Conservation (phyloP, 1,140 invertebrate genomes). For the Ceratoteleas bidentatus region DNA sequence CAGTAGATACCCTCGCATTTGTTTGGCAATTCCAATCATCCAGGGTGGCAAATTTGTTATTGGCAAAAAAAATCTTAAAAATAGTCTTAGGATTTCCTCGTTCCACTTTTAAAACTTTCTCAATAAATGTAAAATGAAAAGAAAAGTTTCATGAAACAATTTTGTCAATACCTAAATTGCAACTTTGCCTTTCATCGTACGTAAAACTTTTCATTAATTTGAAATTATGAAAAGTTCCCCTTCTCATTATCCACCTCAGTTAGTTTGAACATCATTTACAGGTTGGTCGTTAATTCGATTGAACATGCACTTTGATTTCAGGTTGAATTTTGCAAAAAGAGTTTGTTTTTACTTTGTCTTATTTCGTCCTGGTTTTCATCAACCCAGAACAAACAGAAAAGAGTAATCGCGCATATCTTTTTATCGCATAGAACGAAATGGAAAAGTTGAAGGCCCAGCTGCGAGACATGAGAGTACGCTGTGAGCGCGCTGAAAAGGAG, state of each 20-base stretch:
- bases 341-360: slow-evolving; percentile 21
- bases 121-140: too few species aligned
- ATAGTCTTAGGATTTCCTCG: too few species aligned
- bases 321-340: slow-evolving; percentile 20
- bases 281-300: slow-evolving; percentile 18
- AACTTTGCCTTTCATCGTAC: too few species aligned
- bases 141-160: too few species aligned
- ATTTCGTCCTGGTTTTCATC: slow-evolving; percentile 1
- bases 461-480: slow-evolving; percentile 84
- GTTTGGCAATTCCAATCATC: slow-evolving; percentile 32
- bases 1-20: slow-evolving; percentile 37
- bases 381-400: background rate
- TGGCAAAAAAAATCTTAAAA: too few species aligned
- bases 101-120: too few species aligned
- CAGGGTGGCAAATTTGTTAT: slow-evolving; percentile 9
- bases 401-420: background rate
- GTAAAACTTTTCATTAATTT: too few species aligned
- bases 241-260: background rate
- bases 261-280: background rate
- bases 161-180: too few species aligned
- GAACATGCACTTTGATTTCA: slow-evolving; percentile 27
- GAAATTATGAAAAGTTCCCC: background rate
- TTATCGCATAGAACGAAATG: slow-evolving; percentile 83
- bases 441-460: slow-evolving; percentile 85
- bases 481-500: slow-evolving; percentile 91